Evolutionary conservation across 1,140 invertebrate species (phyloP).

Genomic region (Eciton burchellii): DNA sequence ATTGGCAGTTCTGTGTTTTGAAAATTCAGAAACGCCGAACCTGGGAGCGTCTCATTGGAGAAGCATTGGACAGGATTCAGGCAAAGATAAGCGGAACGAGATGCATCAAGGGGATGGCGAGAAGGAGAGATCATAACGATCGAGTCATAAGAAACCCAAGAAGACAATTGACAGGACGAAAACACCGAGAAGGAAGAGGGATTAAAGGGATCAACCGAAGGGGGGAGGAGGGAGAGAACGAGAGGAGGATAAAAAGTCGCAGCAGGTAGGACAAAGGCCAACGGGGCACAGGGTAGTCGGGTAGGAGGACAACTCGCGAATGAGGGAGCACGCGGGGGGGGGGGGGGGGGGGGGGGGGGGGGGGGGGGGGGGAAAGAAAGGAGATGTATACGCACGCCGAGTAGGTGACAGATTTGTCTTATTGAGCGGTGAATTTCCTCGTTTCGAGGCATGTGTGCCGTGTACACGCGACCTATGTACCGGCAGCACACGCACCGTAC

Average conservation of each 20-base stretch:
- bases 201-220: conserved; percentile 43
- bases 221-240: not conserved
- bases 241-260: conserved; percentile 57
- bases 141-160: no score
- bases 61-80: not conserved
- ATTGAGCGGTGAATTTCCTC: no score
- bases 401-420: no score
- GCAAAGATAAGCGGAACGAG: not conserved
- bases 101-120: not conserved
- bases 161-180: not conserved
- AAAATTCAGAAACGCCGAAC: not conserved
- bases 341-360: no score
- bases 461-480: no score
- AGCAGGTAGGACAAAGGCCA: conserved; percentile 17
- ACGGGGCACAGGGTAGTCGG: not conserved
- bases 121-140: conserved; percentile 20
- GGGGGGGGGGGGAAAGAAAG: no score
- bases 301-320: conserved; percentile 22
- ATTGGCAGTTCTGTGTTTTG: not conserved
- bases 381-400: no score
- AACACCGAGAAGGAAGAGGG: conserved; percentile 1
- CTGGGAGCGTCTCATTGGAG: not conserved
- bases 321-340: conserved; percentile 26
- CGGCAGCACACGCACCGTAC: no score
- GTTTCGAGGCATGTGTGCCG: no score